Evolutionary conservation across 2,113 vertebrate genomes (phyloP).

Genomic region (Actinemys pallida): DNA sequence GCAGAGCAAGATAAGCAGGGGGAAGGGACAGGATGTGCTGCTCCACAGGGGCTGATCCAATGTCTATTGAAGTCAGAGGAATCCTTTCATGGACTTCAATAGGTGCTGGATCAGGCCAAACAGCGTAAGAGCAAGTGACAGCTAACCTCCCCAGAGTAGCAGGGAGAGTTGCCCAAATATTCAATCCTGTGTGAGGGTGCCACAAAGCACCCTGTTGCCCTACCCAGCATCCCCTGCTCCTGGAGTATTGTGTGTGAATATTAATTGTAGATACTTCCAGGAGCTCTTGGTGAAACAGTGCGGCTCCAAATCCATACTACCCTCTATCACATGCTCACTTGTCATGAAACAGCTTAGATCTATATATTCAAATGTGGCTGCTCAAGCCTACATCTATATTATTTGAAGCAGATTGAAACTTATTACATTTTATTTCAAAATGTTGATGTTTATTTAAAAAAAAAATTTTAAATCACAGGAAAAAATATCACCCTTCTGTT

Average conservation of each 20-base stretch:
- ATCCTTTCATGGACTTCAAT: background rate
- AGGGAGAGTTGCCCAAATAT: fast-evolving
- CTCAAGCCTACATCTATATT: background rate
- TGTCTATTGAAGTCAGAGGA: background rate
- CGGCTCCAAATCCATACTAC: background rate
- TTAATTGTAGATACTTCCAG: background rate
- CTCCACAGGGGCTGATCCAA: background rate
- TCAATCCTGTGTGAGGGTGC: too few relatives aligned
- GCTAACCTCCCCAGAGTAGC: background rate
- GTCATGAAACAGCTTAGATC: background rate
- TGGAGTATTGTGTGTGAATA: background rate
- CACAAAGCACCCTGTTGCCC: background rate
- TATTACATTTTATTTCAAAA: background rate
- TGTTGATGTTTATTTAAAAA: background rate
- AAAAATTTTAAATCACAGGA: background rate
- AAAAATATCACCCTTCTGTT: background rate
- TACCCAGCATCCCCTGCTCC: background rate
- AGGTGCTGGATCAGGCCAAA: background rate
- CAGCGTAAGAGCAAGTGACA: background rate
- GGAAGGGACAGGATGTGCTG: background rate
- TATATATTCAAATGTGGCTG: background rate
- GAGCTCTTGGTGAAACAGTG: background rate
- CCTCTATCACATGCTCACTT: background rate
- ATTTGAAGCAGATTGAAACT: background rate
- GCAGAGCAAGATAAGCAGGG: background rate